These are phyloP conservation scores for Deilephila porcellus DNA, from an alignment of 2,888 invertebrate species.

Conservation along the genomic window DNA sequence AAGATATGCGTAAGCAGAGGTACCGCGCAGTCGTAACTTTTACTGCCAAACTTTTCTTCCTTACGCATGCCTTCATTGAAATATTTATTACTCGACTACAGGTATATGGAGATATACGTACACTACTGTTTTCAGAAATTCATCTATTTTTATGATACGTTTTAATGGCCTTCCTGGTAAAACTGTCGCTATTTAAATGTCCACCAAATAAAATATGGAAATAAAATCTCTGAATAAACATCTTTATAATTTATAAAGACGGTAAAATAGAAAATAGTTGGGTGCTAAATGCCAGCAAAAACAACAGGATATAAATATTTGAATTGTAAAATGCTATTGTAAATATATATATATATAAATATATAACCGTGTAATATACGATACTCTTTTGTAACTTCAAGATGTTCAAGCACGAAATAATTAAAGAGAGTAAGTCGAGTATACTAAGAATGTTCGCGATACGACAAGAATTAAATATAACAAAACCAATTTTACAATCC, in stretches of 20 bases:
- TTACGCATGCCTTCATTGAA: background rate
- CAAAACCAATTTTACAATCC: constrained; percentile 29
- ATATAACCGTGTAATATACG: background rate
- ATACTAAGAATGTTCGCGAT: background rate
- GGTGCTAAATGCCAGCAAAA: too few relatives aligned
- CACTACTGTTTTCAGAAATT: background rate
- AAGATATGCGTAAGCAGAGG: constrained; percentile 12
- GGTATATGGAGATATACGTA: background rate
- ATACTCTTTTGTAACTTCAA: background rate
- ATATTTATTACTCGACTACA: constrained; percentile 17
- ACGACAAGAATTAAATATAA: constrained; percentile 27
- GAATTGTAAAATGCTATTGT: too few relatives aligned
- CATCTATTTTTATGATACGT: background rate
- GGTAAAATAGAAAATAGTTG: too few relatives aligned
- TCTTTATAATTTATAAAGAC: too few relatives aligned
- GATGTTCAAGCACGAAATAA: background rate
- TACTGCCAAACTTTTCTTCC: constrained; percentile 7
- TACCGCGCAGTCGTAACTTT: constrained; percentile 7
- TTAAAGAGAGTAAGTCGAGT: background rate
- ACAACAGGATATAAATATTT: too few relatives aligned
- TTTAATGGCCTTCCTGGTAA: background rate
- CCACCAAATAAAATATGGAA: too few relatives aligned
- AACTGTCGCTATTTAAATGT: too few relatives aligned
- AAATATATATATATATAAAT: too few relatives aligned
- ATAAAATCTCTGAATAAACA: too few relatives aligned